These are phyloP conservation scores for Melanotaenia maccullochi DNA, from an alignment of 2,797 vertebrate genomes.

Conservation along the genomic window DNA sequence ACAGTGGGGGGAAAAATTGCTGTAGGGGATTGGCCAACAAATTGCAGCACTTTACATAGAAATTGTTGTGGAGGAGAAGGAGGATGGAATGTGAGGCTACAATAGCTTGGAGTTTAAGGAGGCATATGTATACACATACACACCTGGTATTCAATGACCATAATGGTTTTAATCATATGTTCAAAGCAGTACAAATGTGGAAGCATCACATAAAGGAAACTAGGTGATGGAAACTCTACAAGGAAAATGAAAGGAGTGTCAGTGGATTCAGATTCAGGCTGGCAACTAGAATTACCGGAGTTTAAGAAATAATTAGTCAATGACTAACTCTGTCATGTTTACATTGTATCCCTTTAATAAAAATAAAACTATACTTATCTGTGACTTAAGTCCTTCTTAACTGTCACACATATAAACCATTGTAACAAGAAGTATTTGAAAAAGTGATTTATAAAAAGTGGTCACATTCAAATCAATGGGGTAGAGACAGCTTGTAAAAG, in stretches of 20 bases:
- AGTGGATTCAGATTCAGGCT: background rate
- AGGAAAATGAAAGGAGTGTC: background rate
- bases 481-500: too few species aligned
- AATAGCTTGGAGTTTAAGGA: slow-evolving; percentile 26
- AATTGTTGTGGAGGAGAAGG: slow-evolving; percentile 45
- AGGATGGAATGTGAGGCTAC: slow-evolving; percentile 26
- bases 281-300: too few species aligned
- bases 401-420: too few species aligned
- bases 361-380: too few species aligned
- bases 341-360: too few species aligned
- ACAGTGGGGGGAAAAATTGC: slow-evolving; percentile 41
- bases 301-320: too few species aligned
- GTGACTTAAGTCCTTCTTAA: too few species aligned
- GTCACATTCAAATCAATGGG: too few species aligned
- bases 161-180: slow-evolving; percentile 7
- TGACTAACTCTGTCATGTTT: too few species aligned
- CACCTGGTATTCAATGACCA: slow-evolving; percentile 16
- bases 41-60: slow-evolving; percentile 65
- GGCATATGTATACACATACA: slow-evolving; percentile 1
- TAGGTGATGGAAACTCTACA: background rate
- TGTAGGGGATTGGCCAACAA: slow-evolving; percentile 43
- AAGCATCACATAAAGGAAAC: background rate
- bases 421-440: too few species aligned
- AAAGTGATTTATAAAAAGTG: too few species aligned
- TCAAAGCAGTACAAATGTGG: background rate